Evolutionary conservation across 2,113 vertebrate genomes (phyloP), one percentile per base, ranked within the genome.

Genomic region (Chamaea fasciata): DNA sequence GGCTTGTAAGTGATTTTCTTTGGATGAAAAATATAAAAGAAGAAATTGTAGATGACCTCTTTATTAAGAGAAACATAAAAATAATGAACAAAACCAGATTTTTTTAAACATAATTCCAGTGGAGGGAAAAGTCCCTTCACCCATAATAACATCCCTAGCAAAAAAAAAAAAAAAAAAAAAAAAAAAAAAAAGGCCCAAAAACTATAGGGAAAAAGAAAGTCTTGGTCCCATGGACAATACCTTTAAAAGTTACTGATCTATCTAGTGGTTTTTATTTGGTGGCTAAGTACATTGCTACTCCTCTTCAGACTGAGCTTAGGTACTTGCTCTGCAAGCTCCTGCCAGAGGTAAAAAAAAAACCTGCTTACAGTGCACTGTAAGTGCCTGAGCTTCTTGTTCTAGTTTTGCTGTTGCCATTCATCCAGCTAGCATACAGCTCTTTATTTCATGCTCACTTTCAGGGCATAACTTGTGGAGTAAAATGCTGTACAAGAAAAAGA

Each of bases 1-100:
- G 49, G 81, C 60, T 89, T 56, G 21, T 42, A 83, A 92, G 73
- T 90, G 79, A 83, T 96, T 96, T 91, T 76, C n/a, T 59, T 50
- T 10, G 33, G 49, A 50, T 77, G 44, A 79, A 80, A 84, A 76
- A 75, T 65, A 46, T 9, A 71, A 77, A 94, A 65, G 23, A 56
- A 94, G 60, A 75, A 93, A 81, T 81, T 78, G 37, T 31, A 28
- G 44, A 76, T 64, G 41, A 77, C 15, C 23, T 65, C 63, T 94
- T 93, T 85, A 87, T 83, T 80, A 82, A 84, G 79, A 75, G 73
- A 91, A 90, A 85, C 50, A 27, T 68, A 42, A 87, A 81, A 84
- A 60, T n/a, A 57, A 85, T 67, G 1, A 92, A 47, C 56, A 70
- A 89, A 77, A 42, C 47, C 21, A 68, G 27, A 24, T 41, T 30